Conservation (phyloP, 2,888 invertebrate genomes). For the Chalcis sispes region DNA sequence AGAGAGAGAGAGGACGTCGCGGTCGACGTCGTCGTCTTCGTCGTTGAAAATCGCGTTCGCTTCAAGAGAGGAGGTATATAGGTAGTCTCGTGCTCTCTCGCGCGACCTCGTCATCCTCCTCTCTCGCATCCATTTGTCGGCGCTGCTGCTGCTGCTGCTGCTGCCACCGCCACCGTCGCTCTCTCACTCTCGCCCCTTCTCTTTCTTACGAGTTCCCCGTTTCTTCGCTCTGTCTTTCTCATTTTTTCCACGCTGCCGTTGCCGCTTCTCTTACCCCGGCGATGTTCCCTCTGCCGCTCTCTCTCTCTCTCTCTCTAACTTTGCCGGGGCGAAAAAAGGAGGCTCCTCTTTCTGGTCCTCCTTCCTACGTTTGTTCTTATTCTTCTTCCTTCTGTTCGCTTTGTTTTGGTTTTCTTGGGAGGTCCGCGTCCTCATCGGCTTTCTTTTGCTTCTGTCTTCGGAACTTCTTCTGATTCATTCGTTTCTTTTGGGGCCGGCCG, state of each 20-base stretch:
- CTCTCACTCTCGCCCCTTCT: neutral
- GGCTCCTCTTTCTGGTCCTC: too few species aligned
- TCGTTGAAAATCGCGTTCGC: neutral
- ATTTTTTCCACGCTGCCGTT: neutral
- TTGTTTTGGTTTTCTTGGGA: neutral
- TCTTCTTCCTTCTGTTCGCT: too few species aligned
- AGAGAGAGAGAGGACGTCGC: constrained; percentile 10
- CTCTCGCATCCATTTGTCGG: too few species aligned
- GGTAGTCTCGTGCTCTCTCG: constrained; percentile 38
- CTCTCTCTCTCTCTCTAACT: neutral
- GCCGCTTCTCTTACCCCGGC: neutral
- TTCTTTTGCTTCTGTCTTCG: neutral
- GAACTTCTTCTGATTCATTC: too few species aligned
- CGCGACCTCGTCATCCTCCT: constrained; percentile 42
- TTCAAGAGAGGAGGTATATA: constrained; percentile 1
- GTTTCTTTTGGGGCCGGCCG: neutral
- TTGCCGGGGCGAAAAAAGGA: too few species aligned
- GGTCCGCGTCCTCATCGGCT: neutral
- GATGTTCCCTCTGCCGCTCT: neutral
- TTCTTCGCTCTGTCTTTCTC: constrained; percentile 12
- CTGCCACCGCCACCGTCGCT: too few species aligned
- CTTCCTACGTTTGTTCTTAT: too few species aligned
- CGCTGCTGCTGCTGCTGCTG: too few species aligned
- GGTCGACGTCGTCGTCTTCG: neutral
- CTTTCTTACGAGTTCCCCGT: neutral